phyloP scores from a whole-genome alignment of 1,140 invertebrate genomes.

The Amyelois transitella region DNA sequence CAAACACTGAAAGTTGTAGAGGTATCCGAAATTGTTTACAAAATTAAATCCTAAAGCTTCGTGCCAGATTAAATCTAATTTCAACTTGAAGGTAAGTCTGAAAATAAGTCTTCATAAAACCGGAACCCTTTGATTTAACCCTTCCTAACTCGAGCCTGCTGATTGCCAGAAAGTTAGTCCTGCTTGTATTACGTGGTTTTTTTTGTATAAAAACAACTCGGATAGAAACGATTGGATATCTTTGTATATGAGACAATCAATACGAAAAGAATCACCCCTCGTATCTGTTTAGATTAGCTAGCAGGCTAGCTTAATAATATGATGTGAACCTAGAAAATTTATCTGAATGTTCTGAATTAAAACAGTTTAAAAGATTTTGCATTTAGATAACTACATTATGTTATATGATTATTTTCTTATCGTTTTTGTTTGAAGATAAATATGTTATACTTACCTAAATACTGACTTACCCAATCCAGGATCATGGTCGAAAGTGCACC shows the following conservation, averaged over 20 bases:
- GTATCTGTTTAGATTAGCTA: too few species aligned
- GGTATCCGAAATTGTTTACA: conserved; percentile 74
- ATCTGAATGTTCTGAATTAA: too few species aligned
- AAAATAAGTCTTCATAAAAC: conserved; percentile 74
- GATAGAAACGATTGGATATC: conserved; percentile 61
- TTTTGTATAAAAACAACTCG: conserved; percentile 64
- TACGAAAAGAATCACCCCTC: too few species aligned
- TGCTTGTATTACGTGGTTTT: conserved; percentile 58
- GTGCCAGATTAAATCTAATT: conserved; percentile 74
- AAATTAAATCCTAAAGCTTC: conserved; percentile 74
- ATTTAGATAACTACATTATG: too few species aligned
- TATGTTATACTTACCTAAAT: too few species aligned
- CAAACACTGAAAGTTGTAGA: conserved; percentile 70
- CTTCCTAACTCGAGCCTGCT: conserved; percentile 64
- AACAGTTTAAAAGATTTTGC: too few species aligned
- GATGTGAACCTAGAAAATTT: too few species aligned
- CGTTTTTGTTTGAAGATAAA: too few species aligned
- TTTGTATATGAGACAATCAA: background rate
- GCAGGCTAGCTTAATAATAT: too few species aligned
- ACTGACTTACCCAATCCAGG: too few species aligned
- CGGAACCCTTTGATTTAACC: conserved; percentile 73
- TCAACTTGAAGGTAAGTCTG: conserved; percentile 74
- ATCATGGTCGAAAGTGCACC: too few species aligned
- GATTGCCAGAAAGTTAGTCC: conserved; percentile 71
- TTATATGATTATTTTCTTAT: too few species aligned